phyloP scores from a whole-genome alignment of 92 coral and sea anemone species.

The Metridium senile region DNA sequence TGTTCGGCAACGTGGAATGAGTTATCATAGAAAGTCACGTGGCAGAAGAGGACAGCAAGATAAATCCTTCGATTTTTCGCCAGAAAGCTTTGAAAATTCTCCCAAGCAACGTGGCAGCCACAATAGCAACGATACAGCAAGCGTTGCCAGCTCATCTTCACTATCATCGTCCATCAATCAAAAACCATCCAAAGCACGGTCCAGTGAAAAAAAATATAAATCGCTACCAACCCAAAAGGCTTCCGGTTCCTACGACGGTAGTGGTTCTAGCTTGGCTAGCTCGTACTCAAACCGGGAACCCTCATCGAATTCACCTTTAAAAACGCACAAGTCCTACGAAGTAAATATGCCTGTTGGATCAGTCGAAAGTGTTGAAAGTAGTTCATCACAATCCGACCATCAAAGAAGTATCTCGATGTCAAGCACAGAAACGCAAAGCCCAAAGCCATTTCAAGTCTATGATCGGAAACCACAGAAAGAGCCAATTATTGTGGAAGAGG shows the following conservation, averaged over 20 bases:
- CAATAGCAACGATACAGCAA: not conserved
- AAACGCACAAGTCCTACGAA: not conserved
- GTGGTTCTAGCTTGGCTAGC: conserved; percentile 18
- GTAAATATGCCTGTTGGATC: conserved; percentile 1
- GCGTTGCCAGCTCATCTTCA: not conserved
- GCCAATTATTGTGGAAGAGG: not conserved
- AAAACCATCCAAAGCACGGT: not conserved
- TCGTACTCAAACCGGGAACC: not conserved
- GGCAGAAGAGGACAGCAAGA: not conserved
- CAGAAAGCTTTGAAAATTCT: not conserved
- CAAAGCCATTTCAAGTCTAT: not conserved
- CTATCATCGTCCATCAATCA: conserved; percentile 6
- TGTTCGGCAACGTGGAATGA: conserved; percentile 4
- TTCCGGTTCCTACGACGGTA: not conserved
- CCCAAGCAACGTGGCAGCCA: not conserved
- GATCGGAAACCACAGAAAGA: not conserved
- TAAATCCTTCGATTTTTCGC: not conserved
- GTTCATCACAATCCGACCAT: not conserved
- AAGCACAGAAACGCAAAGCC: not conserved
- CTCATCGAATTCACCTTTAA: not conserved
- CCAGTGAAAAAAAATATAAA: not conserved
- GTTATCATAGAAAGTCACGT: not conserved
- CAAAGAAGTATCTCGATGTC: not conserved
- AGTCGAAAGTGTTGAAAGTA: not conserved
- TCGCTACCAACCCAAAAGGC: not conserved